Base-by-base conservation (phyloP, 2,113 vertebrate genomes). In the Phalacrocorax pelagicus region DNA sequence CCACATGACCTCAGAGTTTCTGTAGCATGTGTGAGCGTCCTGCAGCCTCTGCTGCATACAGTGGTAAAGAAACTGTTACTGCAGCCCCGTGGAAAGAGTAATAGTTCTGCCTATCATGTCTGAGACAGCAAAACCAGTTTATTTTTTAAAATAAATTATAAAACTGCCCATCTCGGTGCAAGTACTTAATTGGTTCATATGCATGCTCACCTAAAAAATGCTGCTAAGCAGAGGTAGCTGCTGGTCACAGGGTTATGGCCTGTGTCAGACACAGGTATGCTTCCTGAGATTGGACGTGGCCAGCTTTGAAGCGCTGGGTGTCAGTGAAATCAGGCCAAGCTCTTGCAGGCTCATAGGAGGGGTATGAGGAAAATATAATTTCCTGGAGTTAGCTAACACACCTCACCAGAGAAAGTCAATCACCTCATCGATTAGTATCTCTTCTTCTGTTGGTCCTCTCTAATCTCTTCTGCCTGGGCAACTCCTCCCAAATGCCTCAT, bases 371-470 rank as follows among this genome's bases (percentile, higher is more conserved):
- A 92, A 82, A 92, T 24, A 42, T 15, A 6, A 62, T 91, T 91
- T 94, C 96, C 95, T 91, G 91, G 66, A 95, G 47, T 94, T 87
- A 81, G 78, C 66, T 69, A 92, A 88, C 38, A 22, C 36, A 62
- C 42, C 78, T 96, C 94, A 94, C 84, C 91, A 92, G 92, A 95
- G 95, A 96, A 95, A 96, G 91, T 97, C 59, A 42, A 80, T 66
- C 34, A 30, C 54, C 54, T 92, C 63, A 74, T 90, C 0, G 62
- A 97, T 95, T 46, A 62, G 38, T 70, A 96, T 96, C 94, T 97
- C 86, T 81, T 47, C 83, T 92, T 87, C 91, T 86, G 65, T 73
- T 86, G 89, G 89, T 5, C 38, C 15, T 91, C 42, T 87, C 81
- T 95, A 80, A 94, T 94, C 91, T 94, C 62, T 69, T 8, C 83